Base-by-base conservation (phyloP, 2,113 vertebrate genomes). In the Isurus oxyrinchus region DNA sequence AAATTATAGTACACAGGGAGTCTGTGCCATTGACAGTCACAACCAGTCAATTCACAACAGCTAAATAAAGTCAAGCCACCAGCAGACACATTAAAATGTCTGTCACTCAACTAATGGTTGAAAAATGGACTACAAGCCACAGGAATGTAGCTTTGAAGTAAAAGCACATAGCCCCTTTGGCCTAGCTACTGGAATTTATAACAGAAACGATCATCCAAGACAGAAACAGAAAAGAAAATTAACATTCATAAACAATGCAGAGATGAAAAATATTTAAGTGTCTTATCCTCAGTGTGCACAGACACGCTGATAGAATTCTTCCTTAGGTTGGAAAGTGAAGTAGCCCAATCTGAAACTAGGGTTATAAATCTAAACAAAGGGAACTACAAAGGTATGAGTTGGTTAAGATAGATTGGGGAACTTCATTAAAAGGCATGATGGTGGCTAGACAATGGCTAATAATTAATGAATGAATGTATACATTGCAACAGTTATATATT, bases 131-230 rank as follows among this genome's bases (percentile, higher is more conserved):
- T 16, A 40, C 93, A 94, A 67, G 59, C 93, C 93, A 67, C 93
- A 94, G 61, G 93, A 94, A 94, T 94, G n/a, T 61, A 94, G 40
- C 63, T 63, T 11, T 67, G n/a, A 94, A 94, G 27, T 94, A 67
- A 67, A 67, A 94, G 63, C 61, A 94, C n/a, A 27, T 31, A 90
- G 84, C 53, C 55, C 53, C 53, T 90, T 55, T 11, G 55, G 87
- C 53, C 87, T 57, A 13, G 53, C 53, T 90, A 90, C 87, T 90
- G 87, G 87, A 90, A 90, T 57, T 90, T 90, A 90, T 59, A 90
- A 59, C 53, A 59, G 55, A 90, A 90, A 11, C 87, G 27, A 59
- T 90, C 53, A 90, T 59, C 87, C 55, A 57, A 59, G 87, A 59
- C 87, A 57, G 87, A 59, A 55, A 90, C 27, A 57, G 27, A 44